Conservation (phyloP, 1,140 invertebrate species). For the Watersipora subatra region DNA sequence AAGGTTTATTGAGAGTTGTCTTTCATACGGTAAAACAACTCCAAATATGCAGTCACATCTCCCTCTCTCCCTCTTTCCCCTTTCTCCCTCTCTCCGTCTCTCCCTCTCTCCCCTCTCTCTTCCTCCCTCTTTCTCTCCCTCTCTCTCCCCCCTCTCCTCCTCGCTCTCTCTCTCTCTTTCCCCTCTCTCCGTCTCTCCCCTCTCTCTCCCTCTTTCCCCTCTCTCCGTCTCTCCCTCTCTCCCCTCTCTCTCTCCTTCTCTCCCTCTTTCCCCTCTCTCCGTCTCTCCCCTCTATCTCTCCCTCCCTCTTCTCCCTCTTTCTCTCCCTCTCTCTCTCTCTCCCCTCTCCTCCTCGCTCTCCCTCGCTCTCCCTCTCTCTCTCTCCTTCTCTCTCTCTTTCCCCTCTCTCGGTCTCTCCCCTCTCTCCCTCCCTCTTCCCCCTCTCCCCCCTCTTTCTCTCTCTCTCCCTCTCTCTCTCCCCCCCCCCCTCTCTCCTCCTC, state of each 20-base stretch:
- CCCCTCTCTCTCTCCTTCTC: not conserved
- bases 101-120: not conserved
- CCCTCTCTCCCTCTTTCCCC: not conserved
- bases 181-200: not conserved
- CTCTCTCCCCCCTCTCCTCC: not conserved
- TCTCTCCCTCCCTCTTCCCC: not conserved
- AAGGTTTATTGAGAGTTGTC: no score
- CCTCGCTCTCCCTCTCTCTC: no score
- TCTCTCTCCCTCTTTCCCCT: not conserved
- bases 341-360: no score
- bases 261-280: not conserved
- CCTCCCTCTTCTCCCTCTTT: no score
- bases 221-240: not conserved
- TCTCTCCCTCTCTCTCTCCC: conserved; percentile 1
- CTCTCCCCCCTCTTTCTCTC: not conserved
- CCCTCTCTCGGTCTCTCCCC: no score
- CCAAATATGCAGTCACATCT: no score
- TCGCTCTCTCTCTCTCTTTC: no score
- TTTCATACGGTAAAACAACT: no score
- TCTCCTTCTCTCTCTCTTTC: not conserved
- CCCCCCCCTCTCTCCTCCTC: no score
- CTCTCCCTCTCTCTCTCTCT: not conserved
- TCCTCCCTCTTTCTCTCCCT: not conserved
- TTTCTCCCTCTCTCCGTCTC: not conserved
- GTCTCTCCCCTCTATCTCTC: no score